These are phyloP conservation scores for Machimus atricapillus DNA, from an alignment of 2,888 invertebrate genomes.

Conservation along the genomic window DNA sequence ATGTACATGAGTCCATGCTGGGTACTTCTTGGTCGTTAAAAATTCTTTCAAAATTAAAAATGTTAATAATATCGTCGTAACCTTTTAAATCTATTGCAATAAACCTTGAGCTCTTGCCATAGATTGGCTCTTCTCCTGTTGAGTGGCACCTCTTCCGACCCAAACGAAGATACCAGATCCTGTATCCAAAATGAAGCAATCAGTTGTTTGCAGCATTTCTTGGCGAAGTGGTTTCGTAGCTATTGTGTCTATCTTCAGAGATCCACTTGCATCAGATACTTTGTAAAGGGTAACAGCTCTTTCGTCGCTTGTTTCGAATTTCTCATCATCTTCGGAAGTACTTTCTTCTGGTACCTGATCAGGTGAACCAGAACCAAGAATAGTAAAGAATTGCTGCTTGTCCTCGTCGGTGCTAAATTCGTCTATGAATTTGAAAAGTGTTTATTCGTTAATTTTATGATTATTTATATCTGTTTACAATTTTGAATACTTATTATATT, in stretches of 20 bases:
- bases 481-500: no score
- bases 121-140: slow-evolving; percentile 76
- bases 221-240: slow-evolving; percentile 76
- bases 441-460: background rate
- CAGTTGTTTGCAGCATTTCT: slow-evolving; percentile 65
- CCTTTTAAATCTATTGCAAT: background rate
- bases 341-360: slow-evolving; percentile 75
- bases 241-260: slow-evolving; percentile 71
- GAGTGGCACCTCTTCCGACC: slow-evolving; percentile 79
- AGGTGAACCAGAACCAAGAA: slow-evolving; percentile 78
- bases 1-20: slow-evolving; percentile 72
- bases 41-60: slow-evolving; percentile 58
- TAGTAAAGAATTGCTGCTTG: slow-evolving; percentile 76
- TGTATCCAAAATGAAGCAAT: slow-evolving; percentile 83
- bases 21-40: slow-evolving; percentile 73
- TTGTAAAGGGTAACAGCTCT: slow-evolving; percentile 71
- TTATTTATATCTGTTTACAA: no score
- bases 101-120: slow-evolving; percentile 74
- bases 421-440: background rate
- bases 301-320: slow-evolving; percentile 74
- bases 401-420: slow-evolving; percentile 67
- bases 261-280: slow-evolving; percentile 74
- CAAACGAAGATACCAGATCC: slow-evolving; percentile 83
- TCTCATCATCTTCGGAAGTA: slow-evolving; percentile 77
- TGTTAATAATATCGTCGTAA: background rate